phyloP scores from a whole-genome alignment of 2,888 invertebrate species.

The Acanthosoma haemorrhoidale region DNA sequence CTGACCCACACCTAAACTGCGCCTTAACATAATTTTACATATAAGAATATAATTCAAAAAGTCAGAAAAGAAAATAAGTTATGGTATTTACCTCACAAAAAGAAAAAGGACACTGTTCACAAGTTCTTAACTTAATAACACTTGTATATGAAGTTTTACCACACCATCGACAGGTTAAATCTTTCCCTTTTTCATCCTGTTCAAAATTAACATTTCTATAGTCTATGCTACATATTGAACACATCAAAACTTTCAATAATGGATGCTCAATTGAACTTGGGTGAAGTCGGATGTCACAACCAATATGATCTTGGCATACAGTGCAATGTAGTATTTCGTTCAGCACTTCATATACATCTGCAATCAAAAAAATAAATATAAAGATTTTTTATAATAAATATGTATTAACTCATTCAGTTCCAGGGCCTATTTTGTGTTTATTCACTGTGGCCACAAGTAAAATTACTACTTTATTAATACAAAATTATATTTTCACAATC shows the following conservation, averaged over 20 bases:
- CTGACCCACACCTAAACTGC: too few relatives aligned
- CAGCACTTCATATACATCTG: conserved; percentile 31
- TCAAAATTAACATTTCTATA: conserved; percentile 31
- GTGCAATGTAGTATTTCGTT: conserved; percentile 34
- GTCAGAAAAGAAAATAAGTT: too few relatives aligned
- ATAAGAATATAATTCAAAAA: too few relatives aligned
- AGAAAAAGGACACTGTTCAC: conserved; percentile 35
- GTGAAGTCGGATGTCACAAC: conserved; percentile 19
- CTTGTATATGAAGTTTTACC: not conserved
- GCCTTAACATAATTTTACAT: too few relatives aligned
- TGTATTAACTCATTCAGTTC: too few relatives aligned
- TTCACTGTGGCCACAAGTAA: too few relatives aligned
- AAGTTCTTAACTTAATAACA: conserved; percentile 3
- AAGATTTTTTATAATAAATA: not conserved
- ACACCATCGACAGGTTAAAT: conserved; percentile 35
- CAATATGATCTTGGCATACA: conserved; percentile 35
- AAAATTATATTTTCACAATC: too few relatives aligned
- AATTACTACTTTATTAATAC: too few relatives aligned
- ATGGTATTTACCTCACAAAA: conserved; percentile 35
- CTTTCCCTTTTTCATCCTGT: conserved; percentile 28
- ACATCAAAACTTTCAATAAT: conserved; percentile 34
- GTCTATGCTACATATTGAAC: conserved; percentile 29
- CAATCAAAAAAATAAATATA: not conserved
- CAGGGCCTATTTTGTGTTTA: too few relatives aligned
- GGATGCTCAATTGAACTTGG: conserved; percentile 32